phyloP scores from a whole-genome alignment of 2,113 vertebrate species.

The Climacteris rufus region DNA sequence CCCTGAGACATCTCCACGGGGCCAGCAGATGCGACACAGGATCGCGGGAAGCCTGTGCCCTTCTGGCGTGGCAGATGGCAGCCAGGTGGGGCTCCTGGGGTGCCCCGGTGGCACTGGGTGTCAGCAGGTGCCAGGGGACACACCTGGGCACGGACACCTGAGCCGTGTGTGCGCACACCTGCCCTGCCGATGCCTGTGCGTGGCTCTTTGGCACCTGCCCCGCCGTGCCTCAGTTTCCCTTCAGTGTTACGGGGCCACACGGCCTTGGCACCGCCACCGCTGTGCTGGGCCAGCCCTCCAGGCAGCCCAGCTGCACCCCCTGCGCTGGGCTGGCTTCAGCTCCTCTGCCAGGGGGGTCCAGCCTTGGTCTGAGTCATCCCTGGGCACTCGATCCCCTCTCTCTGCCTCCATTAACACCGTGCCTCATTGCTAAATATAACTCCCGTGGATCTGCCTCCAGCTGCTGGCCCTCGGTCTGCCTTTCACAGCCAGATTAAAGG shows the following conservation, averaged over 20 bases:
- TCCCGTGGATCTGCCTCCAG: background rate
- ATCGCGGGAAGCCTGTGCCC: background rate
- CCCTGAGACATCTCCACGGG: background rate
- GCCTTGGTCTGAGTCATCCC: too few species aligned
- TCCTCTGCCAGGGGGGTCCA: background rate
- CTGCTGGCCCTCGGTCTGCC: background rate
- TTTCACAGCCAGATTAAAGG: background rate
- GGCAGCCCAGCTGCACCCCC: background rate
- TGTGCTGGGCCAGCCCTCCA: background rate
- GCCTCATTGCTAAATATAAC: background rate
- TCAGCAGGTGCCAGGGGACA: background rate
- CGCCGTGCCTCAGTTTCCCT: background rate
- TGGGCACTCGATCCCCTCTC: background rate
- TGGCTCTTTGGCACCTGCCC: background rate
- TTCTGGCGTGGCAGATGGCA: background rate
- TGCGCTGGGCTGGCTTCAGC: background rate
- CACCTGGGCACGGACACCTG: background rate
- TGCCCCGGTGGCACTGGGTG: background rate
- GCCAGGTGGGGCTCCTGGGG: background rate
- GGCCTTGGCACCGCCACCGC: too few species aligned
- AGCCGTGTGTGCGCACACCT: background rate
- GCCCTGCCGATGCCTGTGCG: fast-evolving
- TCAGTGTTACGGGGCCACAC: fast-evolving
- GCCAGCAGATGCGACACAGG: slow-evolving; percentile 10
- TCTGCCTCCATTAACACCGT: background rate